Percentiles rank a stretch among this genome's conserved stretches.
Conservation (phyloP, 1,140 invertebrate species). For the Magallana gigas region DNA sequence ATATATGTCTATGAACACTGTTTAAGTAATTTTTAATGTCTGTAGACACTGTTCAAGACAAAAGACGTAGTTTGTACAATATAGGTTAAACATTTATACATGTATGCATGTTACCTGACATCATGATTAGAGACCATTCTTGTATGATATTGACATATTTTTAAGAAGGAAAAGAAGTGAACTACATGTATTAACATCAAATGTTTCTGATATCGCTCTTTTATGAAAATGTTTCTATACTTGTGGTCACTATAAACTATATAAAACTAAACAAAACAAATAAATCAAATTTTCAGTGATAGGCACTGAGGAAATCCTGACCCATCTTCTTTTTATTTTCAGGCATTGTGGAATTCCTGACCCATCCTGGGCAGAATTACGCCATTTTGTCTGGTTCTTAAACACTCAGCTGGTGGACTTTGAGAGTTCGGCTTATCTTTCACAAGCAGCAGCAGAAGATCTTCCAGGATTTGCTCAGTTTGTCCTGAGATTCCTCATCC, state of each 20-base stretch:
- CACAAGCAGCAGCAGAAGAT: conserved; percentile 62
- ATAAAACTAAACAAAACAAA: no score
- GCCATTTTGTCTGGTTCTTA: conserved; percentile 76
- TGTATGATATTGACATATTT: no score
- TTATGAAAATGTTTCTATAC: no score
- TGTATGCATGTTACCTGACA: conserved; percentile 44
- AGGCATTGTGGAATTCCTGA: conserved; percentile 74
- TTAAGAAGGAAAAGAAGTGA: no score
- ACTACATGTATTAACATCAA: no score
- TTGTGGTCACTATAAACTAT: no score
- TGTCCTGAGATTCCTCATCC: conserved; percentile 74
- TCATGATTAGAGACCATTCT: no score
- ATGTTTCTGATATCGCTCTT: no score
- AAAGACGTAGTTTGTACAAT: no score
- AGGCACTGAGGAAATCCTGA: conserved; percentile 74
- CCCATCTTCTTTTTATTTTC: conserved; percentile 64
- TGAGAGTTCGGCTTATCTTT: conserved; percentile 74
- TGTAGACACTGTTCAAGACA: no score
- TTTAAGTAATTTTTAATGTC: no score
- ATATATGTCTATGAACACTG: no score
- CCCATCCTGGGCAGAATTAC: conserved; percentile 76
- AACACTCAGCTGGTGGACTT: conserved; percentile 74
- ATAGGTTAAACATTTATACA: neutral
- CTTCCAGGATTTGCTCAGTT: conserved; percentile 74
- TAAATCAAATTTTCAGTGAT: conserved; percentile 36